These are phyloP conservation scores for Sarcophaga subvicina DNA, from an alignment of 2,888 invertebrate genomes.

Conservation along the genomic window DNA sequence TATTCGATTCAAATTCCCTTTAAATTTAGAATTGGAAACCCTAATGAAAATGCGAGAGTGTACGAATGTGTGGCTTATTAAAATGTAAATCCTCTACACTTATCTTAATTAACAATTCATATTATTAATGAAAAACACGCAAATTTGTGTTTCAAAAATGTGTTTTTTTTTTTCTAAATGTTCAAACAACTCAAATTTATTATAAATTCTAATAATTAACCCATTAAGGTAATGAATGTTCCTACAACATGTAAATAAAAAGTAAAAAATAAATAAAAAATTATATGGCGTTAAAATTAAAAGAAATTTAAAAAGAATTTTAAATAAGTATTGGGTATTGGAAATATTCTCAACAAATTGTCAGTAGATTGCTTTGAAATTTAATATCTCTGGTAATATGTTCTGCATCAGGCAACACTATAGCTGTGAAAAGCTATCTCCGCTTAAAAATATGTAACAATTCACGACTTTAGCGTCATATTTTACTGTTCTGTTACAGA, in stretches of 20 bases:
- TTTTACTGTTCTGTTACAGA: too few species aligned
- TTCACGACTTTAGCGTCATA: too few species aligned
- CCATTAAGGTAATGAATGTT: slow-evolving; percentile 1
- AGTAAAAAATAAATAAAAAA: background rate
- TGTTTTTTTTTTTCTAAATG: background rate
- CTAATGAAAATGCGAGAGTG: slow-evolving; percentile 12
- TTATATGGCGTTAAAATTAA: too few species aligned
- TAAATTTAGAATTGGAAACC: background rate
- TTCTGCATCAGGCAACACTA: too few species aligned
- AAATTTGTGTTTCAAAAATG: slow-evolving; percentile 25
- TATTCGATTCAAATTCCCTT: background rate
- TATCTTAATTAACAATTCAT: slow-evolving; percentile 73
- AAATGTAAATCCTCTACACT: slow-evolving; percentile 71
- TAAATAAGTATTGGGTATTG: background rate
- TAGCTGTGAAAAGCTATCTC: too few species aligned
- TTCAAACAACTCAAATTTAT: slow-evolving; percentile 17
- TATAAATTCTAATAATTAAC: slow-evolving; percentile 46
- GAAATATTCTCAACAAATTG: background rate
- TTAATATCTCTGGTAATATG: too few species aligned
- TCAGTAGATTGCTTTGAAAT: background rate
- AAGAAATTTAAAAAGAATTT: background rate
- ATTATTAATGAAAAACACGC: slow-evolving; percentile 53
- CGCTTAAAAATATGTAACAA: too few species aligned
- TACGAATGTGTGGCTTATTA: slow-evolving; percentile 48
- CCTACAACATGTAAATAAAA: background rate